These are phyloP conservation scores for Xiphias gladius DNA, from an alignment of 2,113 vertebrate genomes.

Conservation along the genomic window DNA sequence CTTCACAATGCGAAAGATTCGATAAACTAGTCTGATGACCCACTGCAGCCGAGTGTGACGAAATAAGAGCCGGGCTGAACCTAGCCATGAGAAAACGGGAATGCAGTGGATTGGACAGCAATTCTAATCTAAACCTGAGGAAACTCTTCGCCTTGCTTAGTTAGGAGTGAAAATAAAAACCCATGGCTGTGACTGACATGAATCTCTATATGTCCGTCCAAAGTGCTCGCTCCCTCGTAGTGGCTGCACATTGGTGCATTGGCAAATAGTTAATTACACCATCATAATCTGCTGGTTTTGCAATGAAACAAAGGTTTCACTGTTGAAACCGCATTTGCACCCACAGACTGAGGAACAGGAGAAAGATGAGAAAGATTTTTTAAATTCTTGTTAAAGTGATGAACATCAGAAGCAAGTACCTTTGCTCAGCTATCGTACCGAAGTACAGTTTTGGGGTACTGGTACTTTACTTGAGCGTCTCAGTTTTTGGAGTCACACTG, in stretches of 20 bases:
- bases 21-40: constrained; percentile 61
- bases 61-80: constrained; percentile 21
- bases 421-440: not conserved
- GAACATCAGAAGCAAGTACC: not conserved
- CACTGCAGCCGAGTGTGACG: constrained; percentile 41
- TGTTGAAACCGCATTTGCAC: constrained; percentile 36
- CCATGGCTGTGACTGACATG: not conserved
- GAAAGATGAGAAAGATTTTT: not conserved
- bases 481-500: no score
- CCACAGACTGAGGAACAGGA: constrained; percentile 15
- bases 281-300: constrained; percentile 67
- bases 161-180: not conserved
- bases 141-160: not conserved
- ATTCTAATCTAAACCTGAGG: not conserved
- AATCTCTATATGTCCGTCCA: not conserved
- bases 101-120: constrained; percentile 3
- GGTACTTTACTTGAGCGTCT: no score
- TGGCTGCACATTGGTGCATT: constrained; percentile 40
- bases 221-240: not conserved
- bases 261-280: constrained; percentile 50
- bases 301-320: constrained; percentile 67
- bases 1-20: constrained; percentile 53
- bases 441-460: not conserved
- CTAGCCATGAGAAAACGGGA: not conserved
- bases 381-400: not conserved